phyloP scores from a whole-genome alignment of 2,888 invertebrate species.

The Baccha elongata region DNA sequence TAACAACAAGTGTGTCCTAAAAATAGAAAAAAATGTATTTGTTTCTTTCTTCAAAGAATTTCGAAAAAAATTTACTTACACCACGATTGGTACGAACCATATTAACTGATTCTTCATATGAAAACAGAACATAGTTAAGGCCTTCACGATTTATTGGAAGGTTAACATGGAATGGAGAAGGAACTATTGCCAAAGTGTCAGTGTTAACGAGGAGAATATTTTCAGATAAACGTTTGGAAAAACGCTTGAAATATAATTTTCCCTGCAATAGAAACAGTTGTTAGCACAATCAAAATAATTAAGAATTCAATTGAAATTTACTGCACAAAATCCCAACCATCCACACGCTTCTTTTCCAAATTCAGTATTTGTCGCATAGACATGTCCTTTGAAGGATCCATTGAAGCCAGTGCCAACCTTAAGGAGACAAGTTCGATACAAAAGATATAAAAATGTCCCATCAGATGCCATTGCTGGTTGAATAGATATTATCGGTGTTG shows the following conservation, averaged over 20 bases:
- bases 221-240: constrained; percentile 83
- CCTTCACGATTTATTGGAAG: constrained; percentile 80
- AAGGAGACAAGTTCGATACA: constrained; percentile 91
- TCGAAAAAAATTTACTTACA: constrained; percentile 83
- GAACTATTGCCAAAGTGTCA: constrained; percentile 83
- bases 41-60: not conserved
- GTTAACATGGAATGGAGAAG: constrained; percentile 80
- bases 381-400: constrained; percentile 94
- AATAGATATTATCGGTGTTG: constrained; percentile 82
- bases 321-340: constrained; percentile 94
- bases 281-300: constrained; percentile 3
- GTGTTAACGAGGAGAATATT: constrained; percentile 82
- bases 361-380: constrained; percentile 92
- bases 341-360: constrained; percentile 91
- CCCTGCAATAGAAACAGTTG: constrained; percentile 84
- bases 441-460: constrained; percentile 94
- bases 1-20: constrained; percentile 91
- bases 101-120: constrained; percentile 91
- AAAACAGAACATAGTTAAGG: constrained; percentile 84
- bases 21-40: constrained; percentile 42
- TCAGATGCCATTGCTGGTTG: constrained; percentile 90
- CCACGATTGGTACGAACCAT: constrained; percentile 91
- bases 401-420: constrained; percentile 98
- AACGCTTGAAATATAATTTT: constrained; percentile 90
- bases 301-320: constrained; percentile 81